These are phyloP conservation scores for Rhogogaster chlorosoma DNA, from an alignment of 2,888 invertebrate species.

Conservation along the genomic window DNA sequence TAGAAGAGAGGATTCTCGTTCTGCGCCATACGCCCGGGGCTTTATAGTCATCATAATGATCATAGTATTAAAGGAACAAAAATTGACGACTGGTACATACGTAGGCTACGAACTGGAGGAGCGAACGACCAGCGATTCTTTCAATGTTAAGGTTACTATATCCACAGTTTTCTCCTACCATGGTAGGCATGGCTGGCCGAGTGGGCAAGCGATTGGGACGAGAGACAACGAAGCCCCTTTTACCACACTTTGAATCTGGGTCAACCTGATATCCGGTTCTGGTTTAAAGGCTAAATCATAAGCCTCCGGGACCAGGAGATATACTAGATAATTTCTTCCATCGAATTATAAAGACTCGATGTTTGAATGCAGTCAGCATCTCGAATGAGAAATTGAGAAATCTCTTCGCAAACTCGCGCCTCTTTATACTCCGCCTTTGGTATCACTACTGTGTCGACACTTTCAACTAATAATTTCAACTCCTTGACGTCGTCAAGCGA, in stretches of 20 bases:
- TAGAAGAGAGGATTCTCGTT: not conserved
- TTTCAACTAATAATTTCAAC: not conserved
- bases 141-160: slow-evolving; percentile 70
- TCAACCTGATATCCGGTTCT: slow-evolving; percentile 72
- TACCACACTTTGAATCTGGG: slow-evolving; percentile 60
- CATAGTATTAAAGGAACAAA: not conserved
- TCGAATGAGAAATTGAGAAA: not conserved
- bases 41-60: not conserved
- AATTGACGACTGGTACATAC: not conserved
- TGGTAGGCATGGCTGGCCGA: not conserved
- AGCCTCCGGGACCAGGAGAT: not conserved
- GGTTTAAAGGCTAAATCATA: slow-evolving; percentile 23
- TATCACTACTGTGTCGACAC: not conserved
- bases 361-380: not conserved
- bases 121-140: slow-evolving; percentile 48
- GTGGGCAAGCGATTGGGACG: slow-evolving; percentile 57
- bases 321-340: not conserved
- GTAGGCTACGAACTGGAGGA: not conserved
- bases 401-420: not conserved
- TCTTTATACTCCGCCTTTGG: not conserved
- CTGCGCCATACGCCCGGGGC: not conserved
- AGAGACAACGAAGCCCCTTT: slow-evolving; percentile 41
- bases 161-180: slow-evolving; percentile 46
- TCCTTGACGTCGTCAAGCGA: not conserved
- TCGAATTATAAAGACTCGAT: not conserved